These are phyloP conservation scores for Dyspetes luteomarginatus DNA, from an alignment of 2,888 invertebrate genomes.

Conservation along the genomic window DNA sequence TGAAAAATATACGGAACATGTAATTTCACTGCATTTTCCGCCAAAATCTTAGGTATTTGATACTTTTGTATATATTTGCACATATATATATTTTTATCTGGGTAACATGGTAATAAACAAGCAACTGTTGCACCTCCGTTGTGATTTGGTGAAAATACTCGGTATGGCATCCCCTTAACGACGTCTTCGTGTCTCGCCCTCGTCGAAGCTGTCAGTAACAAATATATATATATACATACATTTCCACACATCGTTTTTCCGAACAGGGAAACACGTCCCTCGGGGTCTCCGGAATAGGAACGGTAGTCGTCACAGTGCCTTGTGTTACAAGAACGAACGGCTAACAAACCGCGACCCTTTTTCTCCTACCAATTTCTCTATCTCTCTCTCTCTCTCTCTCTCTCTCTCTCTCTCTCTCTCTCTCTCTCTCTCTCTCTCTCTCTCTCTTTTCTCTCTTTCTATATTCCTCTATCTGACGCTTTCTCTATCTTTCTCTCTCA, in stretches of 20 bases:
- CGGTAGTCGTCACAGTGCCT: constrained; percentile 24
- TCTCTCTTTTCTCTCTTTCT: constrained; percentile 26
- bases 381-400: constrained; percentile 1
- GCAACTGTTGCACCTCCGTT: constrained; percentile 9
- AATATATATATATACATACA: background rate
- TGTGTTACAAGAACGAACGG: constrained; percentile 45
- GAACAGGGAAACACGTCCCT: constrained; percentile 46
- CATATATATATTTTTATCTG: background rate
- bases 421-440: constrained; percentile 41
- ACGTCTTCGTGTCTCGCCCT: background rate
- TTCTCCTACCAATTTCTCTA: constrained; percentile 39
- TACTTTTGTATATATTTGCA: too few relatives aligned
- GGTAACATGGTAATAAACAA: background rate
- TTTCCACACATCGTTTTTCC: constrained; percentile 33
- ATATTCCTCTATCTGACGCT: background rate
- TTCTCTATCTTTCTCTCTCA: constrained; percentile 19
- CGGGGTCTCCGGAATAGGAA: constrained; percentile 34
- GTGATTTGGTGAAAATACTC: constrained; percentile 8
- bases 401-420: constrained; percentile 17
- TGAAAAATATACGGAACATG: too few relatives aligned
- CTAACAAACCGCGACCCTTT: constrained; percentile 63
- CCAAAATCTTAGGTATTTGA: too few relatives aligned
- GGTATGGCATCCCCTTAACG: constrained; percentile 8
- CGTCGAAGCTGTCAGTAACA: constrained; percentile 6
- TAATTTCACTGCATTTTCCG: too few relatives aligned